These are phyloP conservation scores for Gadopsis bispinosus DNA, from an alignment of 2,797 vertebrate species.

Conservation along the genomic window DNA sequence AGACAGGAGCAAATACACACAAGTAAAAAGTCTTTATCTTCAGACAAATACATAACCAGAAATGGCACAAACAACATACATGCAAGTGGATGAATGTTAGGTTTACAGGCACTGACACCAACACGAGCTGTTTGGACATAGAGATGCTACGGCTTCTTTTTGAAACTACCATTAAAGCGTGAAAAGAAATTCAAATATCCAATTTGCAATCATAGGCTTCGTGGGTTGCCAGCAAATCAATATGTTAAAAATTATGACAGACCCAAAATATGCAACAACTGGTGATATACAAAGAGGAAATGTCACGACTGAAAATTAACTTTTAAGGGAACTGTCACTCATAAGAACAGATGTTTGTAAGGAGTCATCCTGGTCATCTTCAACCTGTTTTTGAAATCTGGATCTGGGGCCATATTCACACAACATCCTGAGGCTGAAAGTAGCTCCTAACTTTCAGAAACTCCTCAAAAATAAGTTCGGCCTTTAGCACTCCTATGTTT, in stretches of 20 bases:
- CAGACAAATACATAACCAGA: background rate
- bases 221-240: background rate
- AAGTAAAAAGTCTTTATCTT: background rate
- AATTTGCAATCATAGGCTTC: background rate
- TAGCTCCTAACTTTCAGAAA: too few relatives aligned
- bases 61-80: background rate
- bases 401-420: background rate
- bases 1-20: conserved; percentile 10
- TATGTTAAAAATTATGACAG: background rate
- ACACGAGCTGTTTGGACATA: background rate
- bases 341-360: too few relatives aligned
- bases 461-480: too few relatives aligned
- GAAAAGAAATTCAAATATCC: too few relatives aligned
- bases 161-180: too few relatives aligned
- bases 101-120: background rate
- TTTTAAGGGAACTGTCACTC: too few relatives aligned
- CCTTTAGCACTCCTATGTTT: too few relatives aligned
- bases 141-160: background rate
- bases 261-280: too few relatives aligned
- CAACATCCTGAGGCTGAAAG: background rate
- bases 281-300: too few relatives aligned
- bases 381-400: background rate
- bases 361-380: background rate
- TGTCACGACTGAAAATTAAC: too few relatives aligned
- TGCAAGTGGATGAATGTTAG: background rate